Percentiles rank a stretch among this genome's conserved stretches.
These are phyloP conservation scores for Leptopilina boulardi DNA, from an alignment of 1,140 invertebrate species.

Conservation along the genomic window DNA sequence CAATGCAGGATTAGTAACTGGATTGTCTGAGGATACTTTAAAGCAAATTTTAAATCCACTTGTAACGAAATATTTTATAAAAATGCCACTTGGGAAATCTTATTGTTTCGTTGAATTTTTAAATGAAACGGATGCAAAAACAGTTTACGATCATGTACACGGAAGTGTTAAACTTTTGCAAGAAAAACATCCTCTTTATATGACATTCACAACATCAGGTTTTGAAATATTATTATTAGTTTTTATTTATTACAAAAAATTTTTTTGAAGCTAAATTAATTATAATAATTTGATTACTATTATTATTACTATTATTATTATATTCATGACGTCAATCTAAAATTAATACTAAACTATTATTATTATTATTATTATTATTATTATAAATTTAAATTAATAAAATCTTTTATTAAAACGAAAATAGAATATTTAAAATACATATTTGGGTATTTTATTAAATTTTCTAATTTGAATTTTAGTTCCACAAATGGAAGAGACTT, in stretches of 20 bases:
- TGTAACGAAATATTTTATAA: slow-evolving; percentile 76
- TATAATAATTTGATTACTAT: slow-evolving; percentile 3
- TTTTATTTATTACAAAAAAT: slow-evolving; percentile 37
- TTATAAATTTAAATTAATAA: too few species aligned
- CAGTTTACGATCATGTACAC: slow-evolving; percentile 77
- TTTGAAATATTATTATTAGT: slow-evolving; percentile 42
- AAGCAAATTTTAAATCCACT: slow-evolving; percentile 75
- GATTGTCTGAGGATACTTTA: slow-evolving; percentile 80
- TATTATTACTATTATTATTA: not conserved
- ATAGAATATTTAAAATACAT: too few species aligned
- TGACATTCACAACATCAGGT: slow-evolving; percentile 80
- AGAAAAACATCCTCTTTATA: slow-evolving; percentile 79
- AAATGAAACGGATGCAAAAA: slow-evolving; percentile 71
- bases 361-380: too few species aligned
- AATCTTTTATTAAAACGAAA: too few species aligned
- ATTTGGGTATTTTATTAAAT: too few species aligned
- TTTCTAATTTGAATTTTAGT: slow-evolving; percentile 63
- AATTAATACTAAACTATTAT: slow-evolving; percentile 6
- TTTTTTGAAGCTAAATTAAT: too few species aligned
- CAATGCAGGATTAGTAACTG: slow-evolving; percentile 87
- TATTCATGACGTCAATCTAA: not conserved
- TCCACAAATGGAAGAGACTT: slow-evolving; percentile 64
- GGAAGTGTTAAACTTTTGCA: slow-evolving; percentile 76
- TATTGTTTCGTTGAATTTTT: slow-evolving; percentile 84
- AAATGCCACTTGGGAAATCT: slow-evolving; percentile 84